These are phyloP conservation scores for Cyprinodon diabolis DNA, from an alignment of 2,797 vertebrate species.

Conservation along the genomic window DNA sequence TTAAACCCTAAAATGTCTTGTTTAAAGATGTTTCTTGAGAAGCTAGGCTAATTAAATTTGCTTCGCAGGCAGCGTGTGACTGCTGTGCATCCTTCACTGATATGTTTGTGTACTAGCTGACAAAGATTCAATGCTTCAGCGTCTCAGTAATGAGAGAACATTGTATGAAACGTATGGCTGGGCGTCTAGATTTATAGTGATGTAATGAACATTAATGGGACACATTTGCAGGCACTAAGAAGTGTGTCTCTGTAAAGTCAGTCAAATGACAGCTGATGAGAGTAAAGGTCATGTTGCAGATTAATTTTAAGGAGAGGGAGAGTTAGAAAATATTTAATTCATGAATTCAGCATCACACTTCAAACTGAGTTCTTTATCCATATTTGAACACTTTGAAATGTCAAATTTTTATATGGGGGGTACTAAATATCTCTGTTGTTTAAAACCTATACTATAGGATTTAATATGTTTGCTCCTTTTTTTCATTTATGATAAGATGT, in stretches of 20 bases:
- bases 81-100: conserved; percentile 68
- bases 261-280: conserved; percentile 46
- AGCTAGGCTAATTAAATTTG: conserved; percentile 79
- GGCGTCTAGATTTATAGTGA: conserved; percentile 33
- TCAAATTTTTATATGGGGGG: not conserved
- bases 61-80: conserved; percentile 64
- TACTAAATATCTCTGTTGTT: not conserved
- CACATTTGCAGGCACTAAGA: conserved; percentile 3
- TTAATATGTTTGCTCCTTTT: not conserved
- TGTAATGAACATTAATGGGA: conserved; percentile 12
- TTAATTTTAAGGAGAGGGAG: conserved; percentile 45
- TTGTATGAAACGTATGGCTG: conserved; percentile 29
- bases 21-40: conserved; percentile 66
- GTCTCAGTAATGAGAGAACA: conserved; percentile 60
- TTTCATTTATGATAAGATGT: not conserved
- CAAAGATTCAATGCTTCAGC: conserved; percentile 59
- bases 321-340: conserved; percentile 2
- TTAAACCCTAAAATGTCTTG: conserved; percentile 72
- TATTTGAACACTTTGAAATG: conserved; percentile 17
- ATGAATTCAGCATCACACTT: conserved; percentile 1
- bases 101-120: conserved; percentile 69
- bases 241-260: conserved; percentile 33
- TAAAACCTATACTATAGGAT: not conserved
- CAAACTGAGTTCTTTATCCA: not conserved
- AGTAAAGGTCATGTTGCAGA: conserved; percentile 60